These are phyloP conservation scores for Anodontia alba DNA, from an alignment of 2,888 invertebrate genomes.

Conservation along the genomic window DNA sequence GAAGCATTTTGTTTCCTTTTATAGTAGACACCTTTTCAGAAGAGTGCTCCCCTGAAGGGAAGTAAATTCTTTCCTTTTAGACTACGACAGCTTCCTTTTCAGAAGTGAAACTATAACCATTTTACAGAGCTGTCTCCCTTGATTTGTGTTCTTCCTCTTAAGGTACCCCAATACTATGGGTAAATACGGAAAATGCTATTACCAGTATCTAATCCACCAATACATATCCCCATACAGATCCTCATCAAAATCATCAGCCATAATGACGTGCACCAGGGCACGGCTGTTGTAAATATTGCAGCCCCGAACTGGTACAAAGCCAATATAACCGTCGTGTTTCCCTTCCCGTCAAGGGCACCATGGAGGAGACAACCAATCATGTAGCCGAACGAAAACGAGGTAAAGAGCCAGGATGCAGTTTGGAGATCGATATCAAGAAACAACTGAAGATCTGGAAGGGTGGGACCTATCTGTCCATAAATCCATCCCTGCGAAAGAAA, in stretches of 20 bases:
- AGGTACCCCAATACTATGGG: too few species aligned
- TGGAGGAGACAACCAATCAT: constrained; percentile 14
- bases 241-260: constrained; percentile 73
- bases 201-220: constrained; percentile 80
- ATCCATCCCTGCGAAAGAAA: constrained; percentile 13
- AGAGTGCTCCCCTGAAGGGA: too few species aligned
- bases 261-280: constrained; percentile 81
- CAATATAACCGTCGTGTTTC: constrained; percentile 80
- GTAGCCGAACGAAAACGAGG: constrained; percentile 18
- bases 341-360: constrained; percentile 28
- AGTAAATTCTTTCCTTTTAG: too few species aligned
- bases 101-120: too few species aligned
- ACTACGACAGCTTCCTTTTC: too few species aligned
- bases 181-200: constrained; percentile 2
- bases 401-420: constrained; percentile 19
- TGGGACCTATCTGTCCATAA: constrained; percentile 6
- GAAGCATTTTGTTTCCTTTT: too few species aligned
- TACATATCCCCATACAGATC: constrained; percentile 77
- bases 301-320: constrained; percentile 79
- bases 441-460: constrained; percentile 14
- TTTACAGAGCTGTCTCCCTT: too few species aligned
- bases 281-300: constrained; percentile 77
- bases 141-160: too few species aligned
- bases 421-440: constrained; percentile 1
- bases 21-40: too few species aligned